Base-by-base conservation (phyloP, 2,113 vertebrate genomes). In the Fulica atra region DNA sequence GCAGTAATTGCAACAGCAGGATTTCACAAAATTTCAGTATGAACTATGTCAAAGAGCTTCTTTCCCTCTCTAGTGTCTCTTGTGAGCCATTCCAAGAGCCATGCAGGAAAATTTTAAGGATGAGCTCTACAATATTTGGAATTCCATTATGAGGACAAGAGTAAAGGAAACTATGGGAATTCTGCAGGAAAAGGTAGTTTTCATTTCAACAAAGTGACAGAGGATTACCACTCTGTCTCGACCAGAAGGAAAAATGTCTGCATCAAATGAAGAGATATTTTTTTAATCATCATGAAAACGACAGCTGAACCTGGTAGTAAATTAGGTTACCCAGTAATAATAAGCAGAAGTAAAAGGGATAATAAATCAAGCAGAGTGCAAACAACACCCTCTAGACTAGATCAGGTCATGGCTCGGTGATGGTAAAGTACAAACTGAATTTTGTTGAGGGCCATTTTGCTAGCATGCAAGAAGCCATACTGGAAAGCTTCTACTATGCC, bases 341-440 rank as follows among this genome's bases (percentile, higher is more conserved):
- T 74, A 72, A 94, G 60, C 25, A 90, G 24, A 90, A 93, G 36
- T 56, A 80, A 86, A 88, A 92, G 53, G 91, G 76, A 50, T 84
- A 93, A 97, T 95, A 95, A 96, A 95, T 94, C 92, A 97, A 77
- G 20, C 25, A 42, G 72, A 74, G 38, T 13, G 8, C 64, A 73
- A 81, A 48, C 42, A 88, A 51, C 56, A 63, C 16, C 46, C 26
- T 80, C 25, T 26, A 83, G 60, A 86, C 25, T 29, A 83, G 68
- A 86, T 94, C 68, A 83, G 76, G 88, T 56, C 8, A 2, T 46
- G 54, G 23, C 54, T 78, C 33, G 17, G 16, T 11, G 13, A 88
- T 19, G 72, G 38, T 54, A 63, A 63, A 66, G 50, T 78, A 54
- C 72, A 93, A 94, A 33, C 68, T 63, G 76, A 93, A 94, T 92